Evolutionary conservation across 1,140 invertebrate species (phyloP), one percentile per base, ranked within the genome.

Genomic region (Hestina assimilis): DNA sequence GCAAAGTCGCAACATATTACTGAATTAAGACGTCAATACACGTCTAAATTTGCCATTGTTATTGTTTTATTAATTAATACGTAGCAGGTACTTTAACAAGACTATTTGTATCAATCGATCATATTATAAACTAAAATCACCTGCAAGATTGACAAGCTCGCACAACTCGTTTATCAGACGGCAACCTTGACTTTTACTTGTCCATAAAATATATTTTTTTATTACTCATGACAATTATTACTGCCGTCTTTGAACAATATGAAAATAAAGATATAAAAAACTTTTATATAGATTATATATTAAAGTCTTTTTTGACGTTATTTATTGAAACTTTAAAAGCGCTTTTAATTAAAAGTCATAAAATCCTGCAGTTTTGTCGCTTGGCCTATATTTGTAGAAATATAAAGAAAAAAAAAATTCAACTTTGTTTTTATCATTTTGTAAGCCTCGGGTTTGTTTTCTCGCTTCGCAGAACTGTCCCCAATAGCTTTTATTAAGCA

Each of bases 151-250:
- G 12, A 41, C 38, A 45, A 19, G 41, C 15, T 35, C 42, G 38
- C 17, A 29, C 35, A 31, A 54, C 52, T 14, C 21, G 42, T 50
- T 55, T 50, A 55, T 53, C 60, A 42, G 38, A 48, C 45, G 14
- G 15, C 8, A 53, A 65, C 64, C 64, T 67, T 63, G 64, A 59
- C 56, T 67, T 63, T 55, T 66, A 58, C 59, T 58, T 57, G 38
- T 50, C 41, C 51, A 59, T 48, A 53, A 53, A 60, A 51, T 26
- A 12, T 33, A 23, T 38, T 42, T 52, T 56, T 48, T 54, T 59
- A 58, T 55, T 63, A 28, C 50, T 41, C 54, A 59, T 59, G 51
- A 63, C 46, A 53, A 59, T 63, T 47, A 51, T 47, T 29, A 56
- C 28, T n/a, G n/a, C n/a, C n/a, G n/a, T n/a, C 41, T 38, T 20